A percentile compares a stretch with the other conserved stretches of the same genome.
Evolutionary conservation across 1,140 invertebrate species (phyloP).

Genomic region (Dendrolimus punctatus): DNA sequence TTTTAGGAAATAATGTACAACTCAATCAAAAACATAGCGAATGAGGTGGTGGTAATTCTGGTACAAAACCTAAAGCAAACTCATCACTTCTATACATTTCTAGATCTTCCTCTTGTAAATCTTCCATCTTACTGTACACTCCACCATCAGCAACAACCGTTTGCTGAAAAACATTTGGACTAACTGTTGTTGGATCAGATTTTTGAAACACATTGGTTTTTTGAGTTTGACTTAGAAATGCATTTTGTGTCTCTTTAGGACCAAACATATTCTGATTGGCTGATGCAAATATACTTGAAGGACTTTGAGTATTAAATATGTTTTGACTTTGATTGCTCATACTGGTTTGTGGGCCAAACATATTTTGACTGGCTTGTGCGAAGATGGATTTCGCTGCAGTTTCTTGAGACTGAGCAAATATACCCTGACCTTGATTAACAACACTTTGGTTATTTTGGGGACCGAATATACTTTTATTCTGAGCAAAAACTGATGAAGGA

Average conservation of each 20-base stretch:
- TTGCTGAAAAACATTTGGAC: constrained; percentile 33
- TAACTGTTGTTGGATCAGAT: constrained; percentile 12
- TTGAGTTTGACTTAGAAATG: constrained; percentile 11
- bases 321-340: background rate
- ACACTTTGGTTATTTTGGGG: constrained; percentile 15
- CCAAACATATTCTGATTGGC: constrained; percentile 25
- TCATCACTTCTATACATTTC: constrained; percentile 39
- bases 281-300: constrained; percentile 18
- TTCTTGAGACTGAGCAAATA: constrained; percentile 6
- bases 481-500: constrained; percentile 6
- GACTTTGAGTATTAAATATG: constrained; percentile 3
- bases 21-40: constrained; percentile 25
- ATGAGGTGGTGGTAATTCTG: constrained; percentile 48
- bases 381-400: constrained; percentile 17
- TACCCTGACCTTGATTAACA: constrained; percentile 7
- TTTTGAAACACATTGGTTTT: constrained; percentile 28
- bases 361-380: constrained; percentile 25
- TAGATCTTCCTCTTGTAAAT: constrained; percentile 34
- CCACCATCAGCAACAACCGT: constrained; percentile 18
- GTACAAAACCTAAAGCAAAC: constrained; percentile 54
- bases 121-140: constrained; percentile 48
- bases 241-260: constrained; percentile 12
- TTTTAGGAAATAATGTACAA: no score
- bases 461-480: constrained; percentile 14
- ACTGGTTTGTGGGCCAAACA: constrained; percentile 11